Percentiles rank a stretch among this genome's conserved stretches.
phyloP scores from a whole-genome alignment of 2,888 invertebrate species.

The Spialia ferax region DNA sequence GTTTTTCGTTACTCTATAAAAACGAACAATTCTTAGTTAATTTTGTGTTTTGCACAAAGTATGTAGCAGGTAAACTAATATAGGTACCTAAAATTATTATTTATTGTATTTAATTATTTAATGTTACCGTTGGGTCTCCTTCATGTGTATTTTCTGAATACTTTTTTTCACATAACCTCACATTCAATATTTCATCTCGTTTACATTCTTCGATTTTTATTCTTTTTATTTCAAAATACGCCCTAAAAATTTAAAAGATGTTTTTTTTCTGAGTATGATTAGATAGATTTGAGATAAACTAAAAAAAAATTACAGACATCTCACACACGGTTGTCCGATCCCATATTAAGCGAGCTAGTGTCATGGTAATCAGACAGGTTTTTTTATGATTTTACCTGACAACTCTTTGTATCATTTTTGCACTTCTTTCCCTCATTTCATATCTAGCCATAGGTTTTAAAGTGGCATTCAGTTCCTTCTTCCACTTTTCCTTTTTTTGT shows the following conservation, averaged over 20 bases:
- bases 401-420: conserved; percentile 62
- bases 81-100: not conserved
- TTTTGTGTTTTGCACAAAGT: too few relatives aligned
- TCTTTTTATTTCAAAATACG: conserved; percentile 66
- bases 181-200: conserved; percentile 59
- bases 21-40: not conserved
- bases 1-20: conserved; percentile 32
- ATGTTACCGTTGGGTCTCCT: not conserved
- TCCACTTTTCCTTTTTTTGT: conserved; percentile 61
- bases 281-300: too few relatives aligned
- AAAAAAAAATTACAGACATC: too few relatives aligned
- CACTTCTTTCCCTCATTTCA: conserved; percentile 58
- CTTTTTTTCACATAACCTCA: conserved; percentile 51
- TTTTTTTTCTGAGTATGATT: too few relatives aligned
- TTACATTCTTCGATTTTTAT: conserved; percentile 55
- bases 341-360: too few relatives aligned
- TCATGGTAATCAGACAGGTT: too few relatives aligned
- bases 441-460: conserved; percentile 54
- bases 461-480: conserved; percentile 60
- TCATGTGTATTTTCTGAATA: conserved; percentile 30
- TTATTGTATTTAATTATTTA: not conserved
- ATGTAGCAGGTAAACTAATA: too few relatives aligned
- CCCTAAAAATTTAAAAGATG: conserved; percentile 48
- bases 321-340: too few relatives aligned
- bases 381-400: conserved; percentile 56